Percentiles rank a stretch among this genome's conserved stretches.
phyloP scores from a whole-genome alignment of 2,113 vertebrate genomes.

The Odontesthes bonariensis region DNA sequence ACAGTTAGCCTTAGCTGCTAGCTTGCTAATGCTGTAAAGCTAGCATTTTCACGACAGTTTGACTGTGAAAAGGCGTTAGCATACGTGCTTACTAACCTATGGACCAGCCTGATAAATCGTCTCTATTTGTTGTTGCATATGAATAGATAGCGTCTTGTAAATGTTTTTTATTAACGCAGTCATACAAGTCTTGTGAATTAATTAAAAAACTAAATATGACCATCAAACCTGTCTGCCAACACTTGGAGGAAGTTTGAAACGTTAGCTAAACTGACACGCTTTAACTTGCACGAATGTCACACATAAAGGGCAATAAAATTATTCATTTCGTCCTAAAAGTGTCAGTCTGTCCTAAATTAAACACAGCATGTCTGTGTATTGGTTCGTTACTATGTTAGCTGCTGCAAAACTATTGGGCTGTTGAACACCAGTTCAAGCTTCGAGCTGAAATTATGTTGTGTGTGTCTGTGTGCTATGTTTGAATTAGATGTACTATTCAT shows the following conservation, averaged over 20 bases:
- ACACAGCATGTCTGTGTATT: neutral
- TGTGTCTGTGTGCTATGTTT: neutral
- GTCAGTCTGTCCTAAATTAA: neutral
- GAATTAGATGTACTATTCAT: neutral
- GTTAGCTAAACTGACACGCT: neutral
- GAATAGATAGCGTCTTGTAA: neutral
- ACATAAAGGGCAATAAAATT: neutral
- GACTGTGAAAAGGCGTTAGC: constrained; percentile 11
- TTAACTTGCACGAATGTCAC: neutral
- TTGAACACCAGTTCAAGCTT: neutral
- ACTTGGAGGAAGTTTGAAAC: constrained; percentile 35
- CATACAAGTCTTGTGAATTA: neutral
- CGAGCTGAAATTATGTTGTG: neutral
- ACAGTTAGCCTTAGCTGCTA: constrained; percentile 57
- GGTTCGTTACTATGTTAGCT: neutral
- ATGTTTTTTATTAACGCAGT: neutral
- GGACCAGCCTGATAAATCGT: neutral
- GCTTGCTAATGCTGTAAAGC: constrained; percentile 37
- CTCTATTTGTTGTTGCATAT: neutral
- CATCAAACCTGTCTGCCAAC: neutral
- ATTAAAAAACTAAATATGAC: neutral
- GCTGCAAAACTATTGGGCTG: neutral
- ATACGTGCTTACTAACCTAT: neutral
- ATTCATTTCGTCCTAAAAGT: neutral
- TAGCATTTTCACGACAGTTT: constrained; percentile 26